Evolutionary conservation across 2,113 vertebrate genomes (phyloP).

Genomic region (Ranitomeya variabilis): DNA sequence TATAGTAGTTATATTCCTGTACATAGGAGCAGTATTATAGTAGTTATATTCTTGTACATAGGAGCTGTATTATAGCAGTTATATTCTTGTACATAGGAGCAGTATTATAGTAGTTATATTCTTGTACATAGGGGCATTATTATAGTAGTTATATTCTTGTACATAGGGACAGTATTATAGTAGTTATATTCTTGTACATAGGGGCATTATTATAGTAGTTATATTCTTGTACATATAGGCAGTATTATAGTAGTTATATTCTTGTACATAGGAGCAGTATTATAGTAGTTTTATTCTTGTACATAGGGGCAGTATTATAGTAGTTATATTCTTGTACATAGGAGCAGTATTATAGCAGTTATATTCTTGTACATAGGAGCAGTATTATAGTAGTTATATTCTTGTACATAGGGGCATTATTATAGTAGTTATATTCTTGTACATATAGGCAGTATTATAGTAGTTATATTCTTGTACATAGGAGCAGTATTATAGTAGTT

Average conservation of each 20-base stretch:
- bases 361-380: neutral
- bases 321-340: neutral
- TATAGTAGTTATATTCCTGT: slow-evolving; percentile 11
- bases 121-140: too few species aligned
- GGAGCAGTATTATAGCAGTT: neutral
- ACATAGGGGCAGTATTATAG: neutral
- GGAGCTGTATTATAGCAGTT: slow-evolving; percentile 5
- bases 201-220: neutral
- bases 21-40: slow-evolving; percentile 4
- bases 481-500: too few species aligned
- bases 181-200: neutral
- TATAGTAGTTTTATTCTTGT: too few species aligned
- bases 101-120: too few species aligned
- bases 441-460: too few species aligned
- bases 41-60: neutral
- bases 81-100: neutral
- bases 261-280: too few species aligned
- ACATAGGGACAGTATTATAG: neutral
- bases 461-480: too few species aligned
- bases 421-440: neutral
- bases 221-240: neutral
- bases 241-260: neutral
- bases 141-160: too few species aligned
- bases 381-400: too few species aligned
- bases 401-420: neutral